phyloP scores from a whole-genome alignment of 2,888 invertebrate species.

The Atethmia centrago region DNA sequence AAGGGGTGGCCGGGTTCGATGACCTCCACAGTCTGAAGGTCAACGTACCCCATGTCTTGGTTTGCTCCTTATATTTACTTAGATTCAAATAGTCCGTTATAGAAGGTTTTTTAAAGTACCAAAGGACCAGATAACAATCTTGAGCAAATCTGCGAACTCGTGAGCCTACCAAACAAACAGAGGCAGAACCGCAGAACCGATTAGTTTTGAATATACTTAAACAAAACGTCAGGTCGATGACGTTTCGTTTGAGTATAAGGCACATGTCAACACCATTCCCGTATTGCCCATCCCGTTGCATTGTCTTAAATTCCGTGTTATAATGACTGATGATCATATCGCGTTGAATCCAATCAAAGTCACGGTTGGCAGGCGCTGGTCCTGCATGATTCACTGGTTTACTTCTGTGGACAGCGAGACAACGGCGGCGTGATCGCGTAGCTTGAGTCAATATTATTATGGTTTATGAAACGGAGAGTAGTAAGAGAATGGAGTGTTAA shows the following conservation, averaged over 20 bases:
- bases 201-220: neutral
- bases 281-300: neutral
- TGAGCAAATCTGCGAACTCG: neutral
- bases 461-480: neutral
- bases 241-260: too few relatives aligned
- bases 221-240: too few relatives aligned
- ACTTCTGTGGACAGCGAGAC: constrained; percentile 23
- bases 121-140: constrained; percentile 6
- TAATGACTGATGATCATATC: constrained; percentile 29
- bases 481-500: constrained; percentile 9
- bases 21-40: constrained; percentile 72
- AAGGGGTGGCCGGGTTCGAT: constrained; percentile 69
- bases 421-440: constrained; percentile 13
- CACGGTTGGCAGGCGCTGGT: constrained; percentile 36
- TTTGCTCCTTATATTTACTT: neutral
- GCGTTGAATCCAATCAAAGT: constrained; percentile 16
- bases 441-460: constrained; percentile 15
- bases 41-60: constrained; percentile 59
- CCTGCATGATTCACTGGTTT: constrained; percentile 46
- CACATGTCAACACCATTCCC: constrained; percentile 1
- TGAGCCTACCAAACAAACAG: neutral
- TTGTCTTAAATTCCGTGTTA: constrained; percentile 12
- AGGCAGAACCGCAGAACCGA: neutral
- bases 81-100: neutral
- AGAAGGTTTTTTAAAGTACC: too few relatives aligned